A percentile compares a stretch with the other conserved stretches of the same genome.
Conservation (phyloP, 2,888 invertebrate species). For the Chromoteleia sp. region DNA sequence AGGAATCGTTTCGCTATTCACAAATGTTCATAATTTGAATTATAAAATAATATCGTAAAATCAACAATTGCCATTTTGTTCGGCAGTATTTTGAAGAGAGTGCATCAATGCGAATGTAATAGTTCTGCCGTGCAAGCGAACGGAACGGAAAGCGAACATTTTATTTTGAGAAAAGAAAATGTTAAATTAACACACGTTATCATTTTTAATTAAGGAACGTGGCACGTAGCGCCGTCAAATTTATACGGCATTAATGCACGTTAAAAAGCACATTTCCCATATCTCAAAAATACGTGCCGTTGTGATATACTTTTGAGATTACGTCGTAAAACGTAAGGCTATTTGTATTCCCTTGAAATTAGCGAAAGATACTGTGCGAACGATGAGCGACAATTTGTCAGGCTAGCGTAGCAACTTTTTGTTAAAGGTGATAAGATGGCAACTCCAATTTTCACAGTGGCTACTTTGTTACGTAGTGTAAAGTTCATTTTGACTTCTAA, state of each 20-base stretch:
- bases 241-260: neutral
- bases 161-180: neutral
- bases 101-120: too few relatives aligned
- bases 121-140: too few relatives aligned
- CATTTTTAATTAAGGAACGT: conserved; percentile 25
- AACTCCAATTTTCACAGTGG: neutral
- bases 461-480: too few relatives aligned
- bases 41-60: conserved; percentile 11
- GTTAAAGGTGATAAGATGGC: neutral
- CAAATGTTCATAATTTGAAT: neutral
- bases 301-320: conserved; percentile 41
- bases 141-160: conserved; percentile 5
- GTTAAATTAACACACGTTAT: conserved; percentile 3
- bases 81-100: too few relatives aligned
- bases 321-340: neutral
- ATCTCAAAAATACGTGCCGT: conserved; percentile 40
- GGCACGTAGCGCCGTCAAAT: neutral
- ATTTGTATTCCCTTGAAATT: too few relatives aligned
- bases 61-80: too few relatives aligned
- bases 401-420: conserved; percentile 23
- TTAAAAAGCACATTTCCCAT: conserved; percentile 35
- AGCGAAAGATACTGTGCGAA: conserved; percentile 45
- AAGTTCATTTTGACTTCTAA: too few relatives aligned
- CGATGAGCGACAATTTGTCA: conserved; percentile 54
- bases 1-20: neutral